Conservation (phyloP, 2,113 vertebrate species). For the Etheostoma spectabile region DNA sequence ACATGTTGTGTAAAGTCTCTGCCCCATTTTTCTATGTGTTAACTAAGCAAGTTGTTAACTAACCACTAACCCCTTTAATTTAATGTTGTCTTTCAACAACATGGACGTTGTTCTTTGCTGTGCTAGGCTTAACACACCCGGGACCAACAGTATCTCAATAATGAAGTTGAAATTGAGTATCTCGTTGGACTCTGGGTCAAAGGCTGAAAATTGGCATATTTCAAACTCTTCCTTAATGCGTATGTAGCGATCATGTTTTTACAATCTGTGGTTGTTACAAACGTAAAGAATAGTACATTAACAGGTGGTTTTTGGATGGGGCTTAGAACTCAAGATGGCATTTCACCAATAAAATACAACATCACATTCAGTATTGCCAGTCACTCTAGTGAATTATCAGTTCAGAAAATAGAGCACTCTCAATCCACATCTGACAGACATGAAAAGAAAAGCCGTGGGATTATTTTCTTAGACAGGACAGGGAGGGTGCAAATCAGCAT, state of each 20-base stretch:
- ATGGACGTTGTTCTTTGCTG: not conserved
- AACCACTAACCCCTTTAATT: no score
- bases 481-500: not conserved
- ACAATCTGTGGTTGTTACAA: not conserved
- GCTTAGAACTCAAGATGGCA: constrained; percentile 25
- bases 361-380: not conserved
- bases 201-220: not conserved
- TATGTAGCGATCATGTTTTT: not conserved
- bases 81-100: not conserved
- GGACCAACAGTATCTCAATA: not conserved
- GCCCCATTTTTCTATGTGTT: not conserved
- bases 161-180: not conserved
- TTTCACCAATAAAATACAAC: constrained; percentile 5
- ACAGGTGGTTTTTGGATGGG: constrained; percentile 5
- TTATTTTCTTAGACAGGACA: constrained; percentile 36
- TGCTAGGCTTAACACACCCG: not conserved
- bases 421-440: constrained; percentile 28
- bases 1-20: not conserved
- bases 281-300: not conserved
- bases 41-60: not conserved
- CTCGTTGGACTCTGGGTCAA: not conserved
- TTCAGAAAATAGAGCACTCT: constrained; percentile 30
- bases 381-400: constrained; percentile 30
- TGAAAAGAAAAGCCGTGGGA: constrained; percentile 41
- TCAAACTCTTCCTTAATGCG: not conserved